Evolutionary conservation across 2,888 invertebrate species (phyloP), one percentile per base, ranked within the genome.

Genomic region (Bombylius major): DNA sequence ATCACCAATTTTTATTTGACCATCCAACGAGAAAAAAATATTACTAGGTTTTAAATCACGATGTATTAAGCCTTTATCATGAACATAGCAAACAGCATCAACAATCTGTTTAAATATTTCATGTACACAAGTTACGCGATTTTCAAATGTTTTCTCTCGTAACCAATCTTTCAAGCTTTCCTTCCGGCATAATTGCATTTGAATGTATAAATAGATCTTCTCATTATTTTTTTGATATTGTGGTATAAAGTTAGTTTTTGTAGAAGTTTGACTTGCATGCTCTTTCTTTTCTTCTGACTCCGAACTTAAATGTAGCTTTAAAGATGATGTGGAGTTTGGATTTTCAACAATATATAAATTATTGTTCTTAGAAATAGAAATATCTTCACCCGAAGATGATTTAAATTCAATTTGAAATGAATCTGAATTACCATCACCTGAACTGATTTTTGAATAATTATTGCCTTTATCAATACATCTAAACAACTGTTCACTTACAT

Each of bases 21-120:
- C 90, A 71, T 95, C 91, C 61, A 85, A 79, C 0, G 94, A 89
- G 73, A 98, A 97, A 75, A 98, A 92, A 65, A 93, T 91, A 70
- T 93, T 93, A 59, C 90, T 89, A 0, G 92, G 91, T 82, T 98
- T 98, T 46, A 98, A 78, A 75, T 98, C 98, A 51, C 98, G 81
- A 71, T 99, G 99, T 70, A 99, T 98, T 0, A 97, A 80, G 0
- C 92, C 92, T 62, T 87, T 86, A 0, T 85, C 74, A 75, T 99
- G 98, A 0, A 99, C 91, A 76, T 98, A 99, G 62, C 93, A 90
- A 4, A 99, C 95, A 1, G 97, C 98, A 56, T 87, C 83, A 1
- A 95, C 85, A 66, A 98, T 94, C 74, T 99, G 96, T 61, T 83
- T 80, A 75, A 95, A 95, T 58, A 92, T 83, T 44, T 79, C 76